Base-by-base conservation (phyloP, 2,113 vertebrate species). In the Bubo scandiacus region DNA sequence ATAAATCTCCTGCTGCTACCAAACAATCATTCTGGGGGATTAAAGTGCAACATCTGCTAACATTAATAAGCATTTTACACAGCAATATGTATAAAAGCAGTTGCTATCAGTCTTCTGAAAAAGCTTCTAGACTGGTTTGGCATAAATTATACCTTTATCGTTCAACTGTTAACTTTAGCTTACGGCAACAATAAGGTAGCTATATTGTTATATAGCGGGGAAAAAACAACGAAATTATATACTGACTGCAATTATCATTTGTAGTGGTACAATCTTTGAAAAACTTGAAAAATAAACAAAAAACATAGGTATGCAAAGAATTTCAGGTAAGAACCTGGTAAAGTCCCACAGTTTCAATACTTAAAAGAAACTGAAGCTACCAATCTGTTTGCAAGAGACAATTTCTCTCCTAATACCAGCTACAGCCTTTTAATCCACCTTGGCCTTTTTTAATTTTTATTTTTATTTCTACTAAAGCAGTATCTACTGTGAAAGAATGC, bases 1-100 rank as follows among this genome's bases (percentile, higher is more conserved):
- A 98, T 98, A 98, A 98, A 98, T 98, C 97, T 98, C 98, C 98
- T 97, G 97, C 98, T 98, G 98, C 94, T 97, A 98, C 97, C 97
- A 98, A 98, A 98, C 98, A 98, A 98, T 98, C 97, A 98, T 98
- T 98, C 98, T 88, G 96, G 78, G 89, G 97, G 98, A 98, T 98
- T 98, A 98, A 98, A 98, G 97, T 96, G 80, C 96, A 98, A 97
- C 97, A 98, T 98, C 97, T 98, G 98, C 96, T 98, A 97, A 97
- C 96, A 98, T 97, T 98, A 98, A 98, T 97, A 98, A 97, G 97
- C 95, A 94, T 98, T 98, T 98, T 97, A 97, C 96, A 97, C 88
- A 91, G 96, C 90, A 86, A 68, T 94, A 97, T 89, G 67, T 97
- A 96, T 98, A 97, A 97, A 97, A 98, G 97, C 96, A 97, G 92